Evolutionary conservation across 2,797 vertebrate species (phyloP), one percentile per base, ranked within the genome.

Genomic region (Borostomias antarcticus): DNA sequence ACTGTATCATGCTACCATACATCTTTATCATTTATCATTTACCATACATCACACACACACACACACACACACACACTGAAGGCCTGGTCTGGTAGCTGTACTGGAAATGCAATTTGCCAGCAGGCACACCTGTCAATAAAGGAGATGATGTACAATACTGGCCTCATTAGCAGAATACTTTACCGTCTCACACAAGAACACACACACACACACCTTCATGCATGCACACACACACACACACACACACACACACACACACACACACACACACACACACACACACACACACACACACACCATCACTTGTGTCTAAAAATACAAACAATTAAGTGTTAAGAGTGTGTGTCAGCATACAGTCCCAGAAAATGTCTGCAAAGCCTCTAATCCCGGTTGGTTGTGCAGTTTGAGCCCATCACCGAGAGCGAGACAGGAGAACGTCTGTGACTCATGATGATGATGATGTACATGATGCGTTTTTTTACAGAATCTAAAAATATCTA

Each of bases 11-110:
- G 4, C 43, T 48, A 47, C n/a, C 17, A 17, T 61, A 61, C 43
- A 1, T 30, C 26, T 48, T 9, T 26, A 48, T 48, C 40, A 11
- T 15, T n/a, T n/a, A n/a, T n/a, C n/a, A n/a, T n/a, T n/a, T n/a
- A n/a, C n/a, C n/a, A n/a, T n/a, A n/a, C n/a, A n/a, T 78, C 69
- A 65, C 78, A 69, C 26, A 59, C 62, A 28, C 53, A 58, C 45
- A 35, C 62, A 68, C 59, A 1, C 29, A 45, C 26, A 19, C 58
- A 52, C 29, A 37, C 57, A 65, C 72, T n/a, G n/a, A n/a, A 45
- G 7, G 40, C 17, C 15, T 57, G 32, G 52, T 25, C 52, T 29
- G 52, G 52, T 30, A 15, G 30, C 15, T 54, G 26, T 15, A 30
- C 28, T 28, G 15, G 52, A 54, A 17, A 26, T 54, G 10, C 17